Conservation (phyloP, 2,797 vertebrate genomes). For the Falco naumanni region DNA sequence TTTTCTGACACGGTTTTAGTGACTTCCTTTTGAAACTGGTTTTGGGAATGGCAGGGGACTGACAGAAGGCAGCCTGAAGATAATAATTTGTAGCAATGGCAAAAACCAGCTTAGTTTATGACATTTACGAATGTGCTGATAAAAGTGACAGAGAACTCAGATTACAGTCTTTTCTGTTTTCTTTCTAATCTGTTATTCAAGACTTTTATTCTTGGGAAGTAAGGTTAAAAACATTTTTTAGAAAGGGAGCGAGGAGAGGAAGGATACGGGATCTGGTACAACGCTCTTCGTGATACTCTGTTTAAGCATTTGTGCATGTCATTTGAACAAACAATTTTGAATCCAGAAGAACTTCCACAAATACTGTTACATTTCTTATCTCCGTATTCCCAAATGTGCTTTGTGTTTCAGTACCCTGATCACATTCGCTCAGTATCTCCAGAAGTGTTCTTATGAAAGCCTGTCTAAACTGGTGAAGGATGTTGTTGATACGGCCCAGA, state of each 20-base stretch:
- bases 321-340: neutral
- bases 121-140: neutral
- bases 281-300: neutral
- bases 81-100: neutral
- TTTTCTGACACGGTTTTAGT: neutral
- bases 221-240: neutral
- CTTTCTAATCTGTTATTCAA: neutral
- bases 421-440: slow-evolving; percentile 73
- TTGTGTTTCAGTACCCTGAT: slow-evolving; percentile 67
- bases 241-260: neutral
- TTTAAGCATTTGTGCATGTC: neutral
- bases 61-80: neutral
- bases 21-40: neutral
- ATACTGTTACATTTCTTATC: neutral
- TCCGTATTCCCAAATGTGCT: neutral
- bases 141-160: neutral
- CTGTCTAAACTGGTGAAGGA: slow-evolving; percentile 55
- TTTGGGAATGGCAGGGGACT: neutral
- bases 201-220: neutral
- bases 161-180: neutral
- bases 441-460: slow-evolving; percentile 57
- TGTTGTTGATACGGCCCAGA: slow-evolving; percentile 67
- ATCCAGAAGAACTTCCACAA: neutral
- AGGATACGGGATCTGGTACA: neutral
- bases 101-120: neutral